Evolutionary conservation across 2,888 invertebrate genomes (phyloP), one percentile per base, ranked within the genome.

Genomic region (Acleris sparsana): DNA sequence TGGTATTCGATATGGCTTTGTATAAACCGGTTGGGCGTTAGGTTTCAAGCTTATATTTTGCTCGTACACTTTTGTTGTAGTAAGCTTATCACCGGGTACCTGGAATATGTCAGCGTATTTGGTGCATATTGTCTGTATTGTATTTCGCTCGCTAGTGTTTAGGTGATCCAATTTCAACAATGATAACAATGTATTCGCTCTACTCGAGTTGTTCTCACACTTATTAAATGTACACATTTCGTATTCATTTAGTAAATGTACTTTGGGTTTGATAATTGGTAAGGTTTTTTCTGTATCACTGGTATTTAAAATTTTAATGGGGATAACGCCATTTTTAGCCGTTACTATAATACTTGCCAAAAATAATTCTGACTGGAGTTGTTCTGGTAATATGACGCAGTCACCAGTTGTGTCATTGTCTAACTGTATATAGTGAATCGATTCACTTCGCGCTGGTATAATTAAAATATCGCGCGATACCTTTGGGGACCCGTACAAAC

Each of bases 1-100:
- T n/a, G 63, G 63, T 20, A 58, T 44, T 29, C 63, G 52, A 33
- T 63, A 63, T 0, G 29, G 63, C 43, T 63, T 63, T 18, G n/a
- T 16, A 58, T 53, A 63, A 1, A 58, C 29, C 18, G 58, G 58
- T 1, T 13, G 49, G 16, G 11, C 11, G 16, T 63, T 63, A 6
- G 43, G 46, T 39, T 63, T 58, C 39, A 59, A 25, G 5, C 11
- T n/a, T 29, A 63, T 63, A 20, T 43, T 33, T 16, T 63, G 58
- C 18, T 46, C 33, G 52, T 9, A 63, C 20, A 53, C 52, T 18
- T 44, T 29, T 20, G 58, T 25, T 4, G 48, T 59, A 5, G 46
- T 49, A 5, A 63, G 25, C 7, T 53, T 58, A 39, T 63, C 63
- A 2, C 63, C 63, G 7, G 29, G 33, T 18, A 53, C 44, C 25